A percentile compares a stretch with the other conserved stretches of the same genome.
Evolutionary conservation across 2,113 vertebrate species (phyloP).

Genomic region (Anser cygnoides): DNA sequence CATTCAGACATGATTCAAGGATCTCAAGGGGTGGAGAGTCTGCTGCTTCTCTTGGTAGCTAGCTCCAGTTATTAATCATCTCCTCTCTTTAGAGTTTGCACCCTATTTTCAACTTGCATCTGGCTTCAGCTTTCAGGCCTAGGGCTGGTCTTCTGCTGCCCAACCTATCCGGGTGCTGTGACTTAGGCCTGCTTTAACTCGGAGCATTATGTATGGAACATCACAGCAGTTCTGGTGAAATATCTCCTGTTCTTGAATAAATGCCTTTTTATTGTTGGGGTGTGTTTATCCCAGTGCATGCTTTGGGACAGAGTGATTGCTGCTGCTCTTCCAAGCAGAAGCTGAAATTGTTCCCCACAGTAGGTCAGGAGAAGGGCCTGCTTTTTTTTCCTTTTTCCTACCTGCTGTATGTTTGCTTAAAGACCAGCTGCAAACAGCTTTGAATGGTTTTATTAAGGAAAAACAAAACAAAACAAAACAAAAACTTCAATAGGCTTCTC

Average conservation of each 20-base stretch:
- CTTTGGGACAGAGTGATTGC: neutral
- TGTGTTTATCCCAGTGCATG: neutral
- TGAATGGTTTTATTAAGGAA: neutral
- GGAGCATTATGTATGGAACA: neutral
- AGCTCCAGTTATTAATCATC: neutral
- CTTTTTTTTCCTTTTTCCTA: neutral
- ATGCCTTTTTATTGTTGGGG: neutral
- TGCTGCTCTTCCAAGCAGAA: neutral
- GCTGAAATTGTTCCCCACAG: neutral
- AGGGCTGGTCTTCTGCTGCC: neutral
- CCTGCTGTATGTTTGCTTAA: neutral
- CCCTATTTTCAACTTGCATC: neutral
- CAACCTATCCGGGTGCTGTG: neutral
- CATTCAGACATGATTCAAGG: neutral
- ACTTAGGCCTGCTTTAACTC: neutral
- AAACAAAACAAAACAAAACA: neutral
- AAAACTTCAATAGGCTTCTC: slow-evolving; percentile 6
- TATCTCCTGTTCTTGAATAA: neutral
- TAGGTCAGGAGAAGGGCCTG: neutral
- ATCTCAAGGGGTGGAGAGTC: neutral
- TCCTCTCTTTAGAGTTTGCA: slow-evolving; percentile 7
- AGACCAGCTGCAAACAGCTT: neutral
- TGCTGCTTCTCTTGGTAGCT: neutral
- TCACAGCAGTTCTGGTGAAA: neutral
- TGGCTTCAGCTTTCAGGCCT: neutral